Conservation (phyloP, 2,113 vertebrate genomes). For the Strix uralensis region DNA sequence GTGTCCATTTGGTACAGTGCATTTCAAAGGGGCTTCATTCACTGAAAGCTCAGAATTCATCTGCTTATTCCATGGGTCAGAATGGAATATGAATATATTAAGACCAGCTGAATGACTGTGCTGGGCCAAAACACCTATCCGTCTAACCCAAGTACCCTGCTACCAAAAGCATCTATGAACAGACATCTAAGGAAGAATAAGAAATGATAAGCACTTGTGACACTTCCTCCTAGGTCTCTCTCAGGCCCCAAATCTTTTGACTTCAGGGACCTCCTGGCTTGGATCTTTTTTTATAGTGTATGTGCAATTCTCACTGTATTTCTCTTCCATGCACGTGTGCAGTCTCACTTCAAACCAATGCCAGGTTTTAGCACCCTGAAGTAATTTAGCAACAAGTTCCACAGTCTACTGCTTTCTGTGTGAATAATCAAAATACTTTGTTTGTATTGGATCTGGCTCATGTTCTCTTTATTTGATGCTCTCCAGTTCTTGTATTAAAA, state of each 20-base stretch:
- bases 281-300: not conserved
- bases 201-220: not conserved
- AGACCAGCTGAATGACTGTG: not conserved
- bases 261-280: not conserved
- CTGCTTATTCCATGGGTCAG: not conserved
- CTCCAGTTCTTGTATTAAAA: not conserved
- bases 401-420: not conserved
- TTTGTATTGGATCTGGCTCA: not conserved
- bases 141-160: not conserved
- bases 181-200: not conserved
- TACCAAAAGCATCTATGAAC: not conserved
- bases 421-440: not conserved
- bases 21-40: not conserved
- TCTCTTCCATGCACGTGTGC: not conserved
- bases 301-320: not conserved
- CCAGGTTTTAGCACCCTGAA: not conserved
- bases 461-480: not conserved
- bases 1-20: not conserved
- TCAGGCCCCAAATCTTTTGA: not conserved
- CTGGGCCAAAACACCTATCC: not conserved
- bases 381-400: not conserved
- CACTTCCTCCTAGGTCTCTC: not conserved
- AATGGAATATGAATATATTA: not conserved
- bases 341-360: not conserved
- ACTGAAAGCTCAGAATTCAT: not conserved